phyloP scores from a whole-genome alignment of 2,797 vertebrate genomes.

The Lophotriccus pileatus region DNA sequence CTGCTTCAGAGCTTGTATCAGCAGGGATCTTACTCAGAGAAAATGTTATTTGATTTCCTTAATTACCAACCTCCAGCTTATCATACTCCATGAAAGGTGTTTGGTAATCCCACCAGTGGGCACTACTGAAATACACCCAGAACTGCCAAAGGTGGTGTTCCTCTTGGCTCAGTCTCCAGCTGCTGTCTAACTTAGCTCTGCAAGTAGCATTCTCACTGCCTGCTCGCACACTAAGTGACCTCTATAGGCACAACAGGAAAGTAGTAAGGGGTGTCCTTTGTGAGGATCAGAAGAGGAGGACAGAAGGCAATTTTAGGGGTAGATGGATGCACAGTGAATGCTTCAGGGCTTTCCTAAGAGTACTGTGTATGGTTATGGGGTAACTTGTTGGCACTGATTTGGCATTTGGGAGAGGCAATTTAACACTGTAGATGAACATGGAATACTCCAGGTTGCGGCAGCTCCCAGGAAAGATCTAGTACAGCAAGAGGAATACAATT shows the following conservation, averaged over 20 bases:
- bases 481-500: background rate
- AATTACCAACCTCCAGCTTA: background rate
- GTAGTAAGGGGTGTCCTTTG: background rate
- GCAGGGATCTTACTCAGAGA: background rate
- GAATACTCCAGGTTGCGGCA: background rate
- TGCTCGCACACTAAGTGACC: fast-evolving
- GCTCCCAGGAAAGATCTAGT: background rate
- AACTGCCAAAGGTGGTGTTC: background rate
- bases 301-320: background rate
- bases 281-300: background rate
- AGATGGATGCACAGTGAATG: background rate
- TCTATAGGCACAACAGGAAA: background rate
- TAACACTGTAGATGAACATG: background rate
- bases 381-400: background rate
- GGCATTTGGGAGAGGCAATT: background rate
- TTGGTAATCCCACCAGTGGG: background rate
- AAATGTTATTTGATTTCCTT: background rate
- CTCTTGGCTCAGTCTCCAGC: background rate
- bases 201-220: background rate
- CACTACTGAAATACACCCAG: background rate
- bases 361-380: background rate
- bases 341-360: background rate
- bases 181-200: background rate
- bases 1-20: background rate
- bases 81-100: background rate